A percentile compares a stretch with the other conserved stretches of the same genome.
phyloP scores from a whole-genome alignment of 2,113 vertebrate genomes.

The Plotosus lineatus region DNA sequence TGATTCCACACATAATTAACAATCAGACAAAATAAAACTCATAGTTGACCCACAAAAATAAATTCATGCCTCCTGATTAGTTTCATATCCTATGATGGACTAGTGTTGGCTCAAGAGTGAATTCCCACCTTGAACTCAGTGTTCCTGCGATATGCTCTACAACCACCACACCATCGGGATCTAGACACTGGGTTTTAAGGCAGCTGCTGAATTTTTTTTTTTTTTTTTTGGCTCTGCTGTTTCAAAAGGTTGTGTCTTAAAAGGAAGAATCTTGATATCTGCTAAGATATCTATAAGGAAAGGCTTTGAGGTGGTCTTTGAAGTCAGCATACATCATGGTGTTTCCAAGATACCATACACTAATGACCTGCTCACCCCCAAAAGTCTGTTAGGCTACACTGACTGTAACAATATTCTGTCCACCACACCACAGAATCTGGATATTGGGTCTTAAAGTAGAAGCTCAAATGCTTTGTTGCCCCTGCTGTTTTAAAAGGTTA shows the following conservation, averaged over 20 bases:
- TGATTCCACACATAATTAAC: background rate
- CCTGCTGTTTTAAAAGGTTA: background rate
- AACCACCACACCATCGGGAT: background rate
- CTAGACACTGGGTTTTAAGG: background rate
- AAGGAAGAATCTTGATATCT: background rate
- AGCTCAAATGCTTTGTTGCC: background rate
- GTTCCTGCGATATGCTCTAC: background rate
- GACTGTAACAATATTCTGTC: background rate
- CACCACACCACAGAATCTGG: background rate
- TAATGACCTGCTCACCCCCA: conserved; percentile 1
- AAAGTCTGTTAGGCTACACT: background rate
- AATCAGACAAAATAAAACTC: background rate
- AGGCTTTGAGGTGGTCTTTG: background rate
- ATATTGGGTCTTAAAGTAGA: background rate
- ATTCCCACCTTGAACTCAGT: background rate
- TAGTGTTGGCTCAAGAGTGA: background rate
- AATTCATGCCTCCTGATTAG: background rate
- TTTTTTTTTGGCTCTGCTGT: background rate
- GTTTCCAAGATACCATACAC: background rate
- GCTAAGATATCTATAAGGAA: background rate
- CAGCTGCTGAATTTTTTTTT: background rate
- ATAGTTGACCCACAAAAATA: background rate
- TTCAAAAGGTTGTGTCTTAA: background rate
- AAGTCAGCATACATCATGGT: background rate
- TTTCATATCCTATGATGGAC: background rate